Conservation (phyloP, 2,113 vertebrate genomes). For the Tetraodon nigroviridis region DNA sequence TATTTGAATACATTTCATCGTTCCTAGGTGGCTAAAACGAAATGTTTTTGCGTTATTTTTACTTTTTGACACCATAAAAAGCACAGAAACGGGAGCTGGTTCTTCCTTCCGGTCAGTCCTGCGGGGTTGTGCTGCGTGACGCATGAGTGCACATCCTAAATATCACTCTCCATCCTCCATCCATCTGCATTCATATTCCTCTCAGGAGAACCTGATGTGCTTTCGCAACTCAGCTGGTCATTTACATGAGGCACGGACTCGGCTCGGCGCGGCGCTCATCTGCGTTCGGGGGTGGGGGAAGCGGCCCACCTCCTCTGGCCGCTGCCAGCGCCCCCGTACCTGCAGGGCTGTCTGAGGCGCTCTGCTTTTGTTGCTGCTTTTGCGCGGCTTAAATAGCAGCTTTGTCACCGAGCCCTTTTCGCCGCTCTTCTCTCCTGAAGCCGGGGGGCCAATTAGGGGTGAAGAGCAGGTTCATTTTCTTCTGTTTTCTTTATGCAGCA, state of each 20-base stretch:
- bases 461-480: not conserved
- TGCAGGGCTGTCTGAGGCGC: no score
- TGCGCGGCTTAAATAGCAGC: conserved; percentile 6
- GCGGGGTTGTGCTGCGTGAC: not conserved
- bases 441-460: conserved; percentile 26
- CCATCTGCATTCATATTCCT: conserved; percentile 35
- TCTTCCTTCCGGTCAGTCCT: not conserved
- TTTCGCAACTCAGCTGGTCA: conserved; percentile 33
- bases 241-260: conserved; percentile 48
- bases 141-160: conserved; percentile 7
- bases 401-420: conserved; percentile 5
- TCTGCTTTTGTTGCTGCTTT: conserved; percentile 2
- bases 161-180: conserved; percentile 17
- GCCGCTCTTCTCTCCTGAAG: conserved; percentile 5
- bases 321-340: not conserved
- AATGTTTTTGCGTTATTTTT: no score
- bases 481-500: no score
- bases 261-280: conserved; percentile 29
- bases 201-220: conserved; percentile 7
- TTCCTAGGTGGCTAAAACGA: no score
- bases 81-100: not conserved
- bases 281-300: conserved; percentile 1
- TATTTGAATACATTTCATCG: no score
- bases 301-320: conserved; percentile 3
- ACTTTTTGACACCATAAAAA: not conserved